Conservation (phyloP, 2,888 invertebrate species). For the Parnassius glacialis region DNA sequence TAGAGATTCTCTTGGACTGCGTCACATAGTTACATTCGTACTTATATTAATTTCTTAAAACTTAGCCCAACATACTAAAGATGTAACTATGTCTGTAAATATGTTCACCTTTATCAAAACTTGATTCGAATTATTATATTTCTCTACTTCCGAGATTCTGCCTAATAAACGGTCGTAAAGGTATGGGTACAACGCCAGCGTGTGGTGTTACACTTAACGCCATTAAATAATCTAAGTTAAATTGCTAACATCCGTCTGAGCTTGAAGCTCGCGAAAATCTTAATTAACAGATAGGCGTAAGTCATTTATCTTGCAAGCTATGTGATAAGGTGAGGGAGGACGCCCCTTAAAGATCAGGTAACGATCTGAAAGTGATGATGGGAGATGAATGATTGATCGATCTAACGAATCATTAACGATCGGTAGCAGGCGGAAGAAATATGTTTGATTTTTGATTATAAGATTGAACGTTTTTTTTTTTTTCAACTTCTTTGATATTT, state of each 20-base stretch:
- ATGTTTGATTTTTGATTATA: constrained; percentile 23
- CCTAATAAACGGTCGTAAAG: neutral
- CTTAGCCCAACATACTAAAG: no score
- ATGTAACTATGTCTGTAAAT: no score
- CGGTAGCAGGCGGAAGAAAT: constrained; percentile 30
- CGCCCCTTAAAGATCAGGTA: constrained; percentile 50
- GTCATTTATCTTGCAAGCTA: constrained; percentile 62
- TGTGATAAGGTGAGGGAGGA: constrained; percentile 62
- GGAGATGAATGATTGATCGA: constrained; percentile 55
- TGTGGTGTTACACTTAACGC: constrained; percentile 41
- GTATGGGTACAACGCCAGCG: neutral
- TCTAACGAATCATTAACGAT: constrained; percentile 37
- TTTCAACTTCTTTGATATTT: neutral
- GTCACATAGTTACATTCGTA: no score
- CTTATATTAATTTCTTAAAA: no score
- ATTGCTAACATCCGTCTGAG: constrained; percentile 71
- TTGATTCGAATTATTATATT: no score
- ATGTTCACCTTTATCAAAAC: no score
- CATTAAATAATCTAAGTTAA: constrained; percentile 66
- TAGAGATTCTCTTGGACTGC: no score
- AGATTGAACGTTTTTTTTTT: neutral
- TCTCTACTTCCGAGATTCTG: neutral
- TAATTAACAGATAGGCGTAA: constrained; percentile 78
- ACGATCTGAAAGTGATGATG: constrained; percentile 53
- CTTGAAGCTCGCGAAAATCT: constrained; percentile 76